Conservation (phyloP, 2,113 vertebrate genomes). For the Chaetura pelagica region DNA sequence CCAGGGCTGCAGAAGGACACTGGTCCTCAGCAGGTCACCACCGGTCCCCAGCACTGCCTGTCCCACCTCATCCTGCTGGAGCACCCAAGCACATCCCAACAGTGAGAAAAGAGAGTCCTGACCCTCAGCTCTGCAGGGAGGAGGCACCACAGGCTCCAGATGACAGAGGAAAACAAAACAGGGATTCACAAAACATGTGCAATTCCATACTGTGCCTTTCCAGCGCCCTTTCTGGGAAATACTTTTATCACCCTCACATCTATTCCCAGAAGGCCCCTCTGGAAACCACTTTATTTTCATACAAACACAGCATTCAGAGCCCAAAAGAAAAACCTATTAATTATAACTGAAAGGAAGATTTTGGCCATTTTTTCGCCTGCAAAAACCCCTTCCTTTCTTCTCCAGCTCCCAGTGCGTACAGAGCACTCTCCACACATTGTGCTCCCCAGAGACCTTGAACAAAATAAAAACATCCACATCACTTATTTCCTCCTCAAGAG, state of each 20-base stretch:
- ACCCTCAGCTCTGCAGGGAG: neutral
- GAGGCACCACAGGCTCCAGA: neutral
- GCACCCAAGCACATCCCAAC: neutral
- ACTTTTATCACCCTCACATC: neutral
- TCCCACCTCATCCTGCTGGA: accelerated
- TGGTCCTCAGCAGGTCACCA: neutral
- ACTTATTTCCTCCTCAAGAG: slow-evolving; percentile 28
- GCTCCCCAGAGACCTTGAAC: neutral
- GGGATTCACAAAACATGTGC: neutral
- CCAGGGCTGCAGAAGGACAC: neutral
- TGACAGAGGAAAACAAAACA: neutral
- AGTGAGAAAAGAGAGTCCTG: neutral
- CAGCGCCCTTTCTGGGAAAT: neutral
- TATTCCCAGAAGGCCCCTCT: slow-evolving; percentile 42
- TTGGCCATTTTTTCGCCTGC: neutral
- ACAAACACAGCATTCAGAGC: slow-evolving; percentile 36
- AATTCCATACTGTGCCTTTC: accelerated
- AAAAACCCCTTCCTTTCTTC: slow-evolving; percentile 2
- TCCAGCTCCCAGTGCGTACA: neutral
- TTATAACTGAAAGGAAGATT: neutral
- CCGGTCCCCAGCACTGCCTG: neutral
- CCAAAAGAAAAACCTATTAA: slow-evolving; percentile 31
- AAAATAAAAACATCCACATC: neutral
- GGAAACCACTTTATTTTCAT: slow-evolving; percentile 16
- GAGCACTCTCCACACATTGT: neutral